Percentiles rank a stretch among this genome's conserved stretches.
Conservation (phyloP, 1,140 invertebrate genomes). For the Dendrolimus punctatus region DNA sequence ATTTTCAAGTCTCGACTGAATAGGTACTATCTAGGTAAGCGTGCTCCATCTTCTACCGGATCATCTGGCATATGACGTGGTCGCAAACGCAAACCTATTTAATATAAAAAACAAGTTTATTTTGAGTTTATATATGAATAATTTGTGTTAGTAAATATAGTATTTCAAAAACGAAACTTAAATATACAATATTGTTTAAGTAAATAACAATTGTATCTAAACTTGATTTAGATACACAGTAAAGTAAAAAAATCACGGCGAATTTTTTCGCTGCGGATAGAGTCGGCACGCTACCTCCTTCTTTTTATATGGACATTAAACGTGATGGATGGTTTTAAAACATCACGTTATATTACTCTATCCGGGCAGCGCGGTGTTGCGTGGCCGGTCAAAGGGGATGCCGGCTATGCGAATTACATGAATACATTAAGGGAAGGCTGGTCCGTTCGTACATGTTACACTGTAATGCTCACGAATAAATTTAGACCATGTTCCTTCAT, state of each 20-base stretch:
- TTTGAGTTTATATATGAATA: too few relatives aligned
- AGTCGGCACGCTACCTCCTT: slow-evolving; percentile 45
- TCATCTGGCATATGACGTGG: too few relatives aligned
- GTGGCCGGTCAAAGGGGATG: slow-evolving; percentile 70
- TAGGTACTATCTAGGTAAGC: too few relatives aligned
- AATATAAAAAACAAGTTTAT: too few relatives aligned
- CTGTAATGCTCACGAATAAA: slow-evolving; percentile 68
- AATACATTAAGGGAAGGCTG: slow-evolving; percentile 67
- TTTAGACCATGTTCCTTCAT: slow-evolving; percentile 62
- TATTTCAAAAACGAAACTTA: too few relatives aligned
- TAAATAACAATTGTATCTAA: background rate
- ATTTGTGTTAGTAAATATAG: too few relatives aligned
- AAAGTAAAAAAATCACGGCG: slow-evolving; percentile 18
- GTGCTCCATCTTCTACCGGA: too few relatives aligned
- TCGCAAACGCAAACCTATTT: too few relatives aligned
- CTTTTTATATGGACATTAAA: slow-evolving; percentile 69
- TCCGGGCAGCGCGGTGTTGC: slow-evolving; percentile 61
- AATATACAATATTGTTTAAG: too few relatives aligned
- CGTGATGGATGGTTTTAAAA: slow-evolving; percentile 71
- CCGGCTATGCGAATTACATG: slow-evolving; percentile 70
- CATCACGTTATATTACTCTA: slow-evolving; percentile 66
- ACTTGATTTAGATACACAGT: slow-evolving; percentile 1
- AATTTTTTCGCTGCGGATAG: slow-evolving; percentile 25
- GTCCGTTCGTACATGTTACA: slow-evolving; percentile 56
- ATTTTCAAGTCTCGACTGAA: too few relatives aligned